Conservation (phyloP, 2,113 vertebrate species). For the Narcine bancroftii region DNA sequence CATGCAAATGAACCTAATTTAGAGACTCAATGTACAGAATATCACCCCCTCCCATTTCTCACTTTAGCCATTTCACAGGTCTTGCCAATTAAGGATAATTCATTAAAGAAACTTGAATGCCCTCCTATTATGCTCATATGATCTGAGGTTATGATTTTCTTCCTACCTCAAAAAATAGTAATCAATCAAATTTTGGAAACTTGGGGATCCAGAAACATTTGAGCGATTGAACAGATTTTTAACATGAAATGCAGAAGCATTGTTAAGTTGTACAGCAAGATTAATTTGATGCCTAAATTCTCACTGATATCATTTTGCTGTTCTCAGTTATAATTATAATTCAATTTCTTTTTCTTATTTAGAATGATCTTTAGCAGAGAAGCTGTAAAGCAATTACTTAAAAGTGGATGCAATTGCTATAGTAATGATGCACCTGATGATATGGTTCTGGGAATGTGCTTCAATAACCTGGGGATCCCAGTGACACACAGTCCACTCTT, state of each 20-base stretch:
- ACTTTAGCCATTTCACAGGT: neutral
- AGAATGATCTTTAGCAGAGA: conserved; percentile 92
- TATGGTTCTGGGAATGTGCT: conserved; percentile 97
- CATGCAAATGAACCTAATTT: neutral
- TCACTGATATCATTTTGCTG: neutral
- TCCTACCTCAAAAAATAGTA: neutral
- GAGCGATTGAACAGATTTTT: neutral
- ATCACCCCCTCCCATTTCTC: neutral
- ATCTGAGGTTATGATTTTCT: neutral
- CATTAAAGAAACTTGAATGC: neutral
- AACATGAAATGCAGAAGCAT: neutral
- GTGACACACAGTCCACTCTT: conserved; percentile 89
- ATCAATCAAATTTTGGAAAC: neutral
- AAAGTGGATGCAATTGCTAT: conserved; percentile 84
- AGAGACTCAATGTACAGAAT: neutral
- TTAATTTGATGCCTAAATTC: neutral
- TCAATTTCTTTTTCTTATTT: conserved; percentile 38
- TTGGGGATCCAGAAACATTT: neutral
- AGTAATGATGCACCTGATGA: conserved; percentile 87
- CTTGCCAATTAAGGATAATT: neutral
- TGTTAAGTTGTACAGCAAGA: neutral
- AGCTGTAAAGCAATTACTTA: conserved; percentile 68
- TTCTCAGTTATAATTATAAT: neutral
- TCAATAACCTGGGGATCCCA: conserved; percentile 78
- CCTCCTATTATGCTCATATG: neutral